These are phyloP conservation scores for Melikaiella ostensackeni DNA, from an alignment of 2,888 invertebrate species.

Conservation along the genomic window DNA sequence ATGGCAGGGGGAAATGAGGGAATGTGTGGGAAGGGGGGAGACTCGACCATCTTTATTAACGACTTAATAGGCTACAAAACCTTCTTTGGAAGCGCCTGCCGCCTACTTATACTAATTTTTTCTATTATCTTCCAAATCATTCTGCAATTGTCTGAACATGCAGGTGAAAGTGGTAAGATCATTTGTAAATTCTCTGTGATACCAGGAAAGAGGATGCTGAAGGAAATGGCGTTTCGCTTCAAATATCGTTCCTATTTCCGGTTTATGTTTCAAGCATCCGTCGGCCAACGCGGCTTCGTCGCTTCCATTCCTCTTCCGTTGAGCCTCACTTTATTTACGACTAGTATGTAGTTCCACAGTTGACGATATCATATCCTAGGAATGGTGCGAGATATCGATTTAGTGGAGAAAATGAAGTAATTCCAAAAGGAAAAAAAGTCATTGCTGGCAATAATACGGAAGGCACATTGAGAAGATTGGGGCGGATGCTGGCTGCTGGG, in stretches of 20 bases:
- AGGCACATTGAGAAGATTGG: slow-evolving; percentile 39
- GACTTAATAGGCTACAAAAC: no score
- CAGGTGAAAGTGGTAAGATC: neutral
- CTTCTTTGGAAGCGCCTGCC: no score
- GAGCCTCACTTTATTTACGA: slow-evolving; percentile 37
- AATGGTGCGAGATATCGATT: slow-evolving; percentile 41
- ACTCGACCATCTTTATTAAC: no score
- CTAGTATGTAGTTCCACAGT: slow-evolving; percentile 42
- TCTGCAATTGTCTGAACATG: neutral
- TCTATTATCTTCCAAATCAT: neutral
- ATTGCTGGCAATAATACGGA: slow-evolving; percentile 38
- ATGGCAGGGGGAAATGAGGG: no score
- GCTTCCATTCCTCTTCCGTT: neutral
- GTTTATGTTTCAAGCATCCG: slow-evolving; percentile 39
- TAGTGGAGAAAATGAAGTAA: slow-evolving; percentile 43
- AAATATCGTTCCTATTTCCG: slow-evolving; percentile 46
- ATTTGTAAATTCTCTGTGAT: neutral
- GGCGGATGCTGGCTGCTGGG: slow-evolving; percentile 11
- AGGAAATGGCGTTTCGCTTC: slow-evolving; percentile 47
- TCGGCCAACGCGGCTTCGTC: neutral
- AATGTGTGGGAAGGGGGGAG: no score
- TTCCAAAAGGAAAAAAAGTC: slow-evolving; percentile 29
- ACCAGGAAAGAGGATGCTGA: neutral
- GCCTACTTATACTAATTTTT: no score
- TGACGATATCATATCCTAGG: slow-evolving; percentile 46